Conservation (phyloP, 2,113 vertebrate species). For the Isichthys henryi region DNA sequence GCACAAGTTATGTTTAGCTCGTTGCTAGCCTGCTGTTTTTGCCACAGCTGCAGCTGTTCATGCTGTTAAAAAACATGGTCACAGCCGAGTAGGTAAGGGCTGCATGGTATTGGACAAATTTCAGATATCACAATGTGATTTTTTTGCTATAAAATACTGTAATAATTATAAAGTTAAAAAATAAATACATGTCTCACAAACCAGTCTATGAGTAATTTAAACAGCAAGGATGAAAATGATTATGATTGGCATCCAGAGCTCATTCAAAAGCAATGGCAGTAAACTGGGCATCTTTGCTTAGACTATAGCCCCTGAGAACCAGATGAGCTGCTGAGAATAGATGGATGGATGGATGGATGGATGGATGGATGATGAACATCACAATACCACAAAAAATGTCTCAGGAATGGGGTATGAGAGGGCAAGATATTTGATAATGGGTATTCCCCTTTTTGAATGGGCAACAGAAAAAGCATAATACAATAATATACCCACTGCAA, state of each 20-base stretch:
- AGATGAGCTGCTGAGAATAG: background rate
- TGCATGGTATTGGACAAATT: no score
- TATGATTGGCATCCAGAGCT: background rate
- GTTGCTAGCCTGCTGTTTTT: no score
- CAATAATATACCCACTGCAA: background rate
- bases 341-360: background rate
- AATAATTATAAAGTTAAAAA: no score
- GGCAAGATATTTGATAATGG: background rate
- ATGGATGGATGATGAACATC: background rate
- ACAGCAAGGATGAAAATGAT: background rate
- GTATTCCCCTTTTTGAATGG: background rate
- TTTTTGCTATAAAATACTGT: no score
- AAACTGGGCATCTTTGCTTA: background rate
- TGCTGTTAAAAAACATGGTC: no score
- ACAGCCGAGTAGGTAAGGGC: no score
- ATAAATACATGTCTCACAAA: background rate
- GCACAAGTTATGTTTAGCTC: no score
- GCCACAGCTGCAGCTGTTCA: no score
- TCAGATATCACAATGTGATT: no score
- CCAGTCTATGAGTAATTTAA: background rate
- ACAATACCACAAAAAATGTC: background rate
- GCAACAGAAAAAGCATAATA: background rate
- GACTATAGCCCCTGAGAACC: background rate
- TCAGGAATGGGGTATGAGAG: background rate
- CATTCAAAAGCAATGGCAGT: background rate